Evolutionary conservation across 2,113 vertebrate genomes (phyloP).

Genomic region (Terrapene triunguis): DNA sequence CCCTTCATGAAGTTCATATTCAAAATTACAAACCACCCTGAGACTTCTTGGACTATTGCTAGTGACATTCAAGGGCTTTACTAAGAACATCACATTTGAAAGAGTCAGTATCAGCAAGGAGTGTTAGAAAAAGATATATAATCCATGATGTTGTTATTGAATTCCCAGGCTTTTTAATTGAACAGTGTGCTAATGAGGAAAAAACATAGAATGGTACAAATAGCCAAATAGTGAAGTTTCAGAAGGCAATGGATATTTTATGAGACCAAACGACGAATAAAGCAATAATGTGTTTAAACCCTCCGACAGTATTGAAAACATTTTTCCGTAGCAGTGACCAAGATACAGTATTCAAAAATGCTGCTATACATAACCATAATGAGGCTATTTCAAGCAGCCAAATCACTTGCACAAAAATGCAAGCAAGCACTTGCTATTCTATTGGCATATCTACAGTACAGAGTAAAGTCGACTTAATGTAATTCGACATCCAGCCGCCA

Average conservation of each 20-base stretch:
- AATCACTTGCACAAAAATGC: not conserved
- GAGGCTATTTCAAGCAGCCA: not conserved
- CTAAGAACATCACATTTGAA: not conserved
- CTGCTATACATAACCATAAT: not conserved
- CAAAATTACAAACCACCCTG: not conserved
- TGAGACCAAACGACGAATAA: constrained; percentile 19
- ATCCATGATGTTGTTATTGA: not conserved
- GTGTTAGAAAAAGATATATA: not conserved
- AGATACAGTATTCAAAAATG: not conserved
- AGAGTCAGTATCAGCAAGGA: not conserved
- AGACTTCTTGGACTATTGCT: not conserved
- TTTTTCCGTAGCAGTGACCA: not conserved
- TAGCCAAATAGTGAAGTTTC: not conserved
- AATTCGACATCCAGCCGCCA: too few relatives aligned
- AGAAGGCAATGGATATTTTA: not conserved
- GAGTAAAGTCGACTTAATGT: not conserved
- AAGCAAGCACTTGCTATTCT: not conserved
- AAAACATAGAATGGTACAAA: not conserved
- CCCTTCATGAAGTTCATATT: constrained; percentile 4
- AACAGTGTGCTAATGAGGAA: not conserved
- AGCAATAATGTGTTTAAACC: not conserved
- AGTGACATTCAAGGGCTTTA: not conserved
- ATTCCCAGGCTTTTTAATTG: not conserved
- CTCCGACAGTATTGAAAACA: not conserved
- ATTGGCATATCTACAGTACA: not conserved